A percentile compares a stretch with the other conserved stretches of the same genome.
Evolutionary conservation across 2,888 invertebrate species (phyloP).

Genomic region (Punctoribates punctum): DNA sequence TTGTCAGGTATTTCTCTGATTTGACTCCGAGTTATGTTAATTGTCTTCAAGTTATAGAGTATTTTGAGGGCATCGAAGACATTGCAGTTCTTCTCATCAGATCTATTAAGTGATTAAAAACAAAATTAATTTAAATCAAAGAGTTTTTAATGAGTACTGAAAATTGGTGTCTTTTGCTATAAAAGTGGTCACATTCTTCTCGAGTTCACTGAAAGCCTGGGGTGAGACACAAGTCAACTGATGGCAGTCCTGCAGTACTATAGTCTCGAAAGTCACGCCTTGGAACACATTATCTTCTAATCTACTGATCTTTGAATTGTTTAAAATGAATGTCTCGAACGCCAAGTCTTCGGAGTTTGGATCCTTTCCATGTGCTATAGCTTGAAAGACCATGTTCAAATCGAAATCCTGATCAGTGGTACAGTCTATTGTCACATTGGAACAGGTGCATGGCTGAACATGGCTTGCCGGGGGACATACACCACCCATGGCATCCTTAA

Average conservation of each 20-base stretch:
- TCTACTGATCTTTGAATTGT: neutral
- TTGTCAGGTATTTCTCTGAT: constrained; percentile 9
- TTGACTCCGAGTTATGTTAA: constrained; percentile 6
- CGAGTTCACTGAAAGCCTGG: neutral
- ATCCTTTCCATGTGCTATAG: neutral
- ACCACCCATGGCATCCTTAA: neutral
- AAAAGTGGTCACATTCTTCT: neutral
- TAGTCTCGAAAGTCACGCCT: neutral
- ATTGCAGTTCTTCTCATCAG: neutral
- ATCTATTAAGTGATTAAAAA: neutral
- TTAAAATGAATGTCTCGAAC: neutral
- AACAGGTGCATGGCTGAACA: neutral
- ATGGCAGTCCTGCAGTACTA: neutral
- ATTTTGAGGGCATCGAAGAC: neutral
- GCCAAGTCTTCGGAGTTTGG: neutral
- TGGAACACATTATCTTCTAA: neutral
- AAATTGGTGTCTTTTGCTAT: neutral
- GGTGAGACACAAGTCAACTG: neutral
- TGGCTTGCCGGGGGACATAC: neutral
- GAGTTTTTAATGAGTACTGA: neutral
- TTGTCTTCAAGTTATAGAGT: neutral
- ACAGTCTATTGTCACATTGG: neutral
- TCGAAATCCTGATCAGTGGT: neutral
- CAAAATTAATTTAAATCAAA: neutral
- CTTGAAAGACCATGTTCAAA: neutral